Conservation (phyloP, 1,140 invertebrate species). For the Rhizoglyphus robini region DNA sequence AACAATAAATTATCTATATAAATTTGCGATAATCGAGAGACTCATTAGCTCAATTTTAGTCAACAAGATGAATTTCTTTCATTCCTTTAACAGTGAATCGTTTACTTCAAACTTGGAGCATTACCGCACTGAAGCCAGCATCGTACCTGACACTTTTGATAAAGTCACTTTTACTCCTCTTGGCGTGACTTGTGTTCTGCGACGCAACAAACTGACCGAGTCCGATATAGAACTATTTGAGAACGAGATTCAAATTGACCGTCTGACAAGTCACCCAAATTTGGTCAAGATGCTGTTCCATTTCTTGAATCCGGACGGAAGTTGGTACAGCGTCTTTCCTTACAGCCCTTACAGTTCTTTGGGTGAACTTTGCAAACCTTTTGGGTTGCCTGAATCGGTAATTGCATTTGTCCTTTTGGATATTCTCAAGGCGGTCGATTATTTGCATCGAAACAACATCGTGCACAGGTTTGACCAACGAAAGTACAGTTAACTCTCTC, state of each 20-base stretch:
- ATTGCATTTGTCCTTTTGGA: slow-evolving; percentile 62
- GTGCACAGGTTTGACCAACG: slow-evolving; percentile 52
- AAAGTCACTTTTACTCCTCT: not conserved
- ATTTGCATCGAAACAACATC: slow-evolving; percentile 65
- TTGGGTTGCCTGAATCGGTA: slow-evolving; percentile 62
- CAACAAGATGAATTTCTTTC: slow-evolving; percentile 5
- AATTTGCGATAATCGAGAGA: too few relatives aligned
- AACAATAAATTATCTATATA: slow-evolving; percentile 22
- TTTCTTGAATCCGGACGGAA: slow-evolving; percentile 48
- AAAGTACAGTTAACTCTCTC: not conserved
- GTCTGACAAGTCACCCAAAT: slow-evolving; percentile 59
- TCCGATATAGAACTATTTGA: not conserved
- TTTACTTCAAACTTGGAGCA: not conserved
- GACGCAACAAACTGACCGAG: not conserved
- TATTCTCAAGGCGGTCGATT: slow-evolving; percentile 58
- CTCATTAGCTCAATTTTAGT: too few relatives aligned
- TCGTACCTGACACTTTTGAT: not conserved
- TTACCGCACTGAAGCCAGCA: not conserved
- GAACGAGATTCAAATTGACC: slow-evolving; percentile 24
- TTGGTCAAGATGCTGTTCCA: slow-evolving; percentile 53
- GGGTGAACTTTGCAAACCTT: slow-evolving; percentile 29
- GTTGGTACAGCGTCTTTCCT: slow-evolving; percentile 59
- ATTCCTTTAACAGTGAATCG: not conserved
- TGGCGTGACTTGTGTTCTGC: not conserved
- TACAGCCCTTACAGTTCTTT: not conserved